Evolutionary conservation across 1,140 invertebrate species (phyloP).

Genomic region (Heliothis virescens): DNA sequence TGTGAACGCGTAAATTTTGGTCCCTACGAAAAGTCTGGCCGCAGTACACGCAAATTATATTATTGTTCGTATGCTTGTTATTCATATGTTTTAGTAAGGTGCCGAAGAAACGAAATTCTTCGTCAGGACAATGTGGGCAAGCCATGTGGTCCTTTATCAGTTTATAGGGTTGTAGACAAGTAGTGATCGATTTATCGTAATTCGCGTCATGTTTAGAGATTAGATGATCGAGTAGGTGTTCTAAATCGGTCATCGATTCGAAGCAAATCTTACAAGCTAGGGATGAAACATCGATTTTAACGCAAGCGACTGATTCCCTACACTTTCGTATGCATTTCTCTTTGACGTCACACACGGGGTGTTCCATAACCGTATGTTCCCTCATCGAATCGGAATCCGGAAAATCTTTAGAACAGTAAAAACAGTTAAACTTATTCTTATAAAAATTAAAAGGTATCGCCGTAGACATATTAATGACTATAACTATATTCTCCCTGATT

Average conservation of each 20-base stretch:
- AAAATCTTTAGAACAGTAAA: conserved; percentile 81
- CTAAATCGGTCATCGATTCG: conserved; percentile 71
- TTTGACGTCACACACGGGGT: conserved; percentile 75
- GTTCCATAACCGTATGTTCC: conserved; percentile 75
- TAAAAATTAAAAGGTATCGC: conserved; percentile 82
- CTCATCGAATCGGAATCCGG: conserved; percentile 74
- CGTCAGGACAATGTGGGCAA: conserved; percentile 73
- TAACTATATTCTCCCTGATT: conserved; percentile 77
- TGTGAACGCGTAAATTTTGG: conserved; percentile 77
- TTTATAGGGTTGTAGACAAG: conserved; percentile 77
- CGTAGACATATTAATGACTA: conserved; percentile 79
- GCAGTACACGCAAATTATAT: conserved; percentile 80
- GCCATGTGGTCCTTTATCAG: conserved; percentile 78
- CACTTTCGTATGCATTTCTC: conserved; percentile 78
- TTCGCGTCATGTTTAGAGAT: conserved; percentile 73
- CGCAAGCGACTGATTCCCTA: conserved; percentile 74
- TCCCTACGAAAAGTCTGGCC: conserved; percentile 76
- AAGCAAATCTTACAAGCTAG: conserved; percentile 79
- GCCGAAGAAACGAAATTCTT: conserved; percentile 79
- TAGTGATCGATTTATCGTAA: conserved; percentile 79
- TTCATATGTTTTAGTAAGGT: conserved; percentile 81
- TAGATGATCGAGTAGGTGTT: conserved; percentile 73
- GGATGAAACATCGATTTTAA: conserved; percentile 79
- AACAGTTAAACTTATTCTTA: conserved; percentile 82
- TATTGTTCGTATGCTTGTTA: conserved; percentile 77